Percentiles rank a stretch among this genome's conserved stretches.
phyloP scores from a whole-genome alignment of 2,113 vertebrate genomes.

The Brachyhypopomus occidentalis region DNA sequence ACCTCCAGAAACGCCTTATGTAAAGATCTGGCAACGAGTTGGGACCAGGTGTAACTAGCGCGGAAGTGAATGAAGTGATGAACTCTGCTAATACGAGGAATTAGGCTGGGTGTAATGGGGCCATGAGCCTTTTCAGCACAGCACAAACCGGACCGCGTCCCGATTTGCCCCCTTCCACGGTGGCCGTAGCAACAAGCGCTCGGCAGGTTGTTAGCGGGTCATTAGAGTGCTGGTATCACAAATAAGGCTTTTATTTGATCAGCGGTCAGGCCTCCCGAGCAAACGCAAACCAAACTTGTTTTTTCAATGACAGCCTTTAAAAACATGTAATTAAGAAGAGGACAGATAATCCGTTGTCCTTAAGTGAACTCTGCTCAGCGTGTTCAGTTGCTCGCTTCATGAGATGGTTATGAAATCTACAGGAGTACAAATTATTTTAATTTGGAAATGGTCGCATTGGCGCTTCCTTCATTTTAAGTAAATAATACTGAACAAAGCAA shows the following conservation, averaged over 20 bases:
- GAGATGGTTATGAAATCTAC: neutral
- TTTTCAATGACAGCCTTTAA: neutral
- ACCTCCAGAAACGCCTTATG: no score
- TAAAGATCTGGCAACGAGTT: no score
- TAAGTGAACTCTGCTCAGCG: no score
- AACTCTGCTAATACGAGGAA: neutral
- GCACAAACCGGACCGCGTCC: neutral
- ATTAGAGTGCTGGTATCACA: slow-evolving; percentile 59
- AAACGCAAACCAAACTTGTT: slow-evolving; percentile 27
- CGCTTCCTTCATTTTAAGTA: neutral
- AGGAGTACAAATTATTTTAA: neutral
- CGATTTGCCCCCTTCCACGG: slow-evolving; percentile 8
- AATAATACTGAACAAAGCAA: neutral
- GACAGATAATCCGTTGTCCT: neutral
- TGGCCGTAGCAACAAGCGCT: slow-evolving; percentile 39
- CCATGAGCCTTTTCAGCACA: neutral
- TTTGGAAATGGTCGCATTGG: neutral
- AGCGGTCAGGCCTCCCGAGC: slow-evolving; percentile 16
- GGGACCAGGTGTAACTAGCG: neutral
- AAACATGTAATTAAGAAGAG: neutral
- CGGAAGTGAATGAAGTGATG: neutral
- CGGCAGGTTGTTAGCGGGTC: slow-evolving; percentile 46
- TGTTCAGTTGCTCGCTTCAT: neutral
- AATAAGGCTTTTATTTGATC: slow-evolving; percentile 51
- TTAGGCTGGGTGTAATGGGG: neutral